Conservation (phyloP, 2,888 invertebrate genomes). For the Dusona sp. region DNA sequence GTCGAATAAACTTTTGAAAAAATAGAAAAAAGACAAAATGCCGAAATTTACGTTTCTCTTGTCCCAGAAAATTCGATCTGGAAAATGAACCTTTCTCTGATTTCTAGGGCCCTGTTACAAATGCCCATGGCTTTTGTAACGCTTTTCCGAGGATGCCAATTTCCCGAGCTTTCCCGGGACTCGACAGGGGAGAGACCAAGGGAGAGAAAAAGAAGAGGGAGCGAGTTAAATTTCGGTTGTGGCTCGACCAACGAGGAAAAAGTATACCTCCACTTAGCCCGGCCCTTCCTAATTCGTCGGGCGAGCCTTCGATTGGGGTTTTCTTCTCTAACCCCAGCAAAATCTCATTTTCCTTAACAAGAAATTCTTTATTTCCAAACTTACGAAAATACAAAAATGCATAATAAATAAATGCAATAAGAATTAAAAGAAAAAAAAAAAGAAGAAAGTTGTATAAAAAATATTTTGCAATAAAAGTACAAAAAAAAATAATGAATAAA, state of each 20-base stretch:
- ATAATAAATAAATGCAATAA: background rate
- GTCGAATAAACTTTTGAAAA: background rate
- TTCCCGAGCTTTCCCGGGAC: conserved; percentile 46
- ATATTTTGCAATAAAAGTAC: background rate
- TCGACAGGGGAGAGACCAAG: background rate
- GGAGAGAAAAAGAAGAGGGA: conserved; percentile 1
- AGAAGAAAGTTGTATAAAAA: background rate
- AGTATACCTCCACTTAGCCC: conserved; percentile 64
- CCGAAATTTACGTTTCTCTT: background rate
- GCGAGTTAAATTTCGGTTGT: background rate
- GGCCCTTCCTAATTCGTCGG: conserved; percentile 66
- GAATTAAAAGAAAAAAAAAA: background rate
- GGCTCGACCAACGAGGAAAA: background rate
- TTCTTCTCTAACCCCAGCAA: background rate
- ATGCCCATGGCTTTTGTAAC: conserved; percentile 67
- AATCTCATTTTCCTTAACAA: background rate
- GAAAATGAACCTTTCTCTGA: conserved; percentile 13
- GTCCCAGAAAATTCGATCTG: conserved; percentile 19
- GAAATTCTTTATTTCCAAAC: background rate
- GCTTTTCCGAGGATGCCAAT: conserved; percentile 66
- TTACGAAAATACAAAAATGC: background rate
- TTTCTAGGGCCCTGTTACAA: conserved; percentile 70
- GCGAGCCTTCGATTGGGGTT: conserved; percentile 23
- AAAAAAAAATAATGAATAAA: background rate
- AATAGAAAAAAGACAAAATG: background rate